These are phyloP conservation scores for Gryon sp. DNA, from an alignment of 1,140 invertebrate species.

Conservation along the genomic window DNA sequence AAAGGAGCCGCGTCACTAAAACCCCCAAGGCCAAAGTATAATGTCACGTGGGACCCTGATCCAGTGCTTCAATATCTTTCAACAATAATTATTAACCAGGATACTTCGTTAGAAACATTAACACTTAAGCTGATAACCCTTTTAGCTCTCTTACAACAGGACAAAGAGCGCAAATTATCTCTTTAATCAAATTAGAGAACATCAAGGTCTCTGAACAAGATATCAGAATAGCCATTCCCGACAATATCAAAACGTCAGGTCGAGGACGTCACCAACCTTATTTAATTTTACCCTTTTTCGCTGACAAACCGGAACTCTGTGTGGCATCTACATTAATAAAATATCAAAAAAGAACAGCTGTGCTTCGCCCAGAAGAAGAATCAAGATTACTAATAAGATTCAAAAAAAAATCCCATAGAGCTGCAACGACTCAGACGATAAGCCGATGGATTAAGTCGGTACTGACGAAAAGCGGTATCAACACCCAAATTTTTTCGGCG, in stretches of 20 bases:
- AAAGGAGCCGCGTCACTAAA: constrained; percentile 12
- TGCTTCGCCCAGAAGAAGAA: no score
- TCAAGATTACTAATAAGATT: constrained; percentile 7
- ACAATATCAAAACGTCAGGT: no score
- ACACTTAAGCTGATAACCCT: constrained; percentile 3
- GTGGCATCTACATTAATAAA: no score
- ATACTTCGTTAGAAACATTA: background rate
- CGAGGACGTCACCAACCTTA: no score
- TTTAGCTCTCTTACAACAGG: no score
- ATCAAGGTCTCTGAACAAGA: no score
- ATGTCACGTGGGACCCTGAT: constrained; percentile 18
- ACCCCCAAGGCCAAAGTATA: constrained; percentile 29
- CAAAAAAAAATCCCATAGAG: background rate
- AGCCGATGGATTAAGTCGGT: constrained; percentile 15
- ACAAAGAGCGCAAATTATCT: no score
- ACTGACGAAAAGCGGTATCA: constrained; percentile 3
- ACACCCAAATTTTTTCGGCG: constrained; percentile 16
- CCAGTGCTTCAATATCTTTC: constrained; percentile 14
- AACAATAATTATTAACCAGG: background rate
- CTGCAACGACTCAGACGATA: background rate
- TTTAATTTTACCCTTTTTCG: no score
- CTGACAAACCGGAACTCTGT: no score
- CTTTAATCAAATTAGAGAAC: no score
- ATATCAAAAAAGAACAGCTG: no score
- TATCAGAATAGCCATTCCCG: no score